Evolutionary conservation across 2,797 vertebrate species (phyloP).

Genomic region (Trachurus trachurus): DNA sequence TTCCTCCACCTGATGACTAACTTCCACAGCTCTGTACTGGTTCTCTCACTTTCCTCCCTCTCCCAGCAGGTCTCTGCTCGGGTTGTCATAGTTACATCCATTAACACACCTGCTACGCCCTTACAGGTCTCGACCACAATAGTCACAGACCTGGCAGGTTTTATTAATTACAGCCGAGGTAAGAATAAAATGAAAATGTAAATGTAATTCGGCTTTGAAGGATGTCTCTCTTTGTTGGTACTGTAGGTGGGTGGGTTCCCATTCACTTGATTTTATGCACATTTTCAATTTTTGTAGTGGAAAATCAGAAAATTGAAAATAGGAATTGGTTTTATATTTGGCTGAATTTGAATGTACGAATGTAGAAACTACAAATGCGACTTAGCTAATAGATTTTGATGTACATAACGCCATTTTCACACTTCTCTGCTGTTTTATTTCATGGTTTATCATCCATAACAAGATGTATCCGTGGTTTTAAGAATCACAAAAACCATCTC

Average conservation of each 20-base stretch:
- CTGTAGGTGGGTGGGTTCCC: neutral
- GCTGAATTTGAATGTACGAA: no score
- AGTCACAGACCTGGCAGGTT: slow-evolving; percentile 20
- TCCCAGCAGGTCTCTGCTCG: slow-evolving; percentile 59
- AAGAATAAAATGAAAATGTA: neutral
- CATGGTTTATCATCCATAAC: no score
- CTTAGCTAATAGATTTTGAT: no score
- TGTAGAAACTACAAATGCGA: no score
- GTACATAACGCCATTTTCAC: no score
- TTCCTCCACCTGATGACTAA: slow-evolving; percentile 60
- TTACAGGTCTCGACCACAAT: slow-evolving; percentile 20
- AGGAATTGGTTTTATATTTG: no score
- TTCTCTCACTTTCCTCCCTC: slow-evolving; percentile 60
- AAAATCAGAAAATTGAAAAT: neutral
- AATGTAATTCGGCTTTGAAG: neutral
- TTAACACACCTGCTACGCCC: slow-evolving; percentile 84
- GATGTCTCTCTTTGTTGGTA: neutral
- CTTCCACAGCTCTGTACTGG: slow-evolving; percentile 39
- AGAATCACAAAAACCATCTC: no score
- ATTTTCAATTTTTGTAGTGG: neutral
- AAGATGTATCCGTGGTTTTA: no score
- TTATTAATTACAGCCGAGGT: slow-evolving; percentile 19
- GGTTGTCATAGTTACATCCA: slow-evolving; percentile 81
- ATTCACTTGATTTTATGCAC: neutral
- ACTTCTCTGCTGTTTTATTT: no score